phyloP scores from a whole-genome alignment of 2,888 invertebrate genomes.

The Archaeoteleia sp. region DNA sequence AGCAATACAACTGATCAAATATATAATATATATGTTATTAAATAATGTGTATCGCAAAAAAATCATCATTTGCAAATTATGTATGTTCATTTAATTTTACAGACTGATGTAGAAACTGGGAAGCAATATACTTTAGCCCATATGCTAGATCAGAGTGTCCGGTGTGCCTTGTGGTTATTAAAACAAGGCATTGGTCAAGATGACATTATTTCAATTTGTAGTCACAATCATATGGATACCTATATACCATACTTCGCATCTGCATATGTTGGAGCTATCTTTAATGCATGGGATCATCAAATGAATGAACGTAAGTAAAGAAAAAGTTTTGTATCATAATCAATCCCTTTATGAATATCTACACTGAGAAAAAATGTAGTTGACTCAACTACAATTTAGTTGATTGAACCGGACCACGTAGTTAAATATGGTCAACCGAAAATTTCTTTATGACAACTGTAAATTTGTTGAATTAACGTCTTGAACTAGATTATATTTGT shows the following conservation, averaged over 20 bases:
- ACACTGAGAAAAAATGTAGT: not conserved
- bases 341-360: slow-evolving; percentile 28
- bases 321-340: slow-evolving; percentile 1
- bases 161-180: slow-evolving; percentile 65
- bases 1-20: too few relatives aligned
- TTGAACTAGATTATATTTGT: too few relatives aligned
- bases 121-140: slow-evolving; percentile 55
- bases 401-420: too few relatives aligned
- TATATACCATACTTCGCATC: slow-evolving; percentile 62
- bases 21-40: too few relatives aligned
- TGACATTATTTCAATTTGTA: slow-evolving; percentile 62
- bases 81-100: slow-evolving; percentile 2
- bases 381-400: too few relatives aligned
- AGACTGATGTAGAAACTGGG: slow-evolving; percentile 61
- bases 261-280: slow-evolving; percentile 59
- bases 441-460: too few relatives aligned
- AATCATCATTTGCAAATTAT: slow-evolving; percentile 23
- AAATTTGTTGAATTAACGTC: too few relatives aligned
- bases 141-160: slow-evolving; percentile 58
- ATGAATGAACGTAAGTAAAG: slow-evolving; percentile 60
- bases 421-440: too few relatives aligned
- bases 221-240: slow-evolving; percentile 60
- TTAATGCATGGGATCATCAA: slow-evolving; percentile 63
- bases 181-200: slow-evolving; percentile 57
- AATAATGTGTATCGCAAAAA: too few relatives aligned